phyloP scores from a whole-genome alignment of 2,888 invertebrate species.

The Lamellibrachia columna region DNA sequence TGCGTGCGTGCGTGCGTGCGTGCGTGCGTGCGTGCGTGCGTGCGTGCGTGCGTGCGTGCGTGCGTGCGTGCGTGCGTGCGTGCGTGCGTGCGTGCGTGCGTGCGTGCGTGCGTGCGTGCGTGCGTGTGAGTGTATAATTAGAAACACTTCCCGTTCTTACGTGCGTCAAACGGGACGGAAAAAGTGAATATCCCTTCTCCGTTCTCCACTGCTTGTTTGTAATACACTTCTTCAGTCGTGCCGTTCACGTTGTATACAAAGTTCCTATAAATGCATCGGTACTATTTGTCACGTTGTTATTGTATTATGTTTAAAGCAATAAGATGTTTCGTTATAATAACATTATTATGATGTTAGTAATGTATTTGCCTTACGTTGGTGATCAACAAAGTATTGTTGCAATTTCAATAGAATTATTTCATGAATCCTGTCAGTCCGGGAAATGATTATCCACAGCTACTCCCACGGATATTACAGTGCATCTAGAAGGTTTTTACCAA shows the following conservation, averaged over 20 bases:
- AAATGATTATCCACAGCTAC: no score
- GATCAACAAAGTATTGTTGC: neutral
- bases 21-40: no score
- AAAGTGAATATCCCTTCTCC: constrained; percentile 41
- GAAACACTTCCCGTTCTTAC: constrained; percentile 25
- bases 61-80: no score
- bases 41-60: no score
- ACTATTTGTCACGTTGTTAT: neutral
- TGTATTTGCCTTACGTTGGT: neutral
- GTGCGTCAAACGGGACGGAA: constrained; percentile 41
- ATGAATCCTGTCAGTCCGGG: neutral
- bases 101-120: no score
- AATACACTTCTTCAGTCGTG: constrained; percentile 56
- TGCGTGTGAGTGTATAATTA: no score
- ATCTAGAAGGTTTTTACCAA: neutral
- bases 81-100: no score
- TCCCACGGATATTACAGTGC: neutral
- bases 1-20: no score
- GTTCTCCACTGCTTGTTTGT: constrained; percentile 53
- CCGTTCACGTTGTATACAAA: constrained; percentile 42
- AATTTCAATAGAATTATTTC: neutral
- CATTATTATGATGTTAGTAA: neutral
- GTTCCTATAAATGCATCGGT: constrained; percentile 30
- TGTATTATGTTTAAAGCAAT: constrained; percentile 3
- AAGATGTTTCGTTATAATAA: neutral